Percentiles rank a stretch among this genome's conserved stretches.
These are phyloP conservation scores for Nemapogon koenigi DNA, from an alignment of 2,888 invertebrate species.

Conservation along the genomic window DNA sequence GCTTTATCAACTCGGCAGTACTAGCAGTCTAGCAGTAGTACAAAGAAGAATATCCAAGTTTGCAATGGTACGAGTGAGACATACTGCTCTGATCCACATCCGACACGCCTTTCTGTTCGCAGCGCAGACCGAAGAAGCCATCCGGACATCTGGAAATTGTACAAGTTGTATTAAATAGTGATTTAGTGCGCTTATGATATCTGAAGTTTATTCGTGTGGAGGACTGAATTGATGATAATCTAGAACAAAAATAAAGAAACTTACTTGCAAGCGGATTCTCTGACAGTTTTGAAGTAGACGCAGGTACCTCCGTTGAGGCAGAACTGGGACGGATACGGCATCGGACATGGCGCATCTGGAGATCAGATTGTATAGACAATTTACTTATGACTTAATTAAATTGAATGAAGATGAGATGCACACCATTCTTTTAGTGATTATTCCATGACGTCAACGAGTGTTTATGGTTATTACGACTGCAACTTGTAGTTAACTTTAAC, in stretches of 20 bases:
- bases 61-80: conserved; percentile 81
- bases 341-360: conserved; percentile 71
- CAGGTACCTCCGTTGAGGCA: conserved; percentile 91
- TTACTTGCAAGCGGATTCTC: conserved; percentile 87
- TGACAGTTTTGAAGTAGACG: conserved; percentile 78
- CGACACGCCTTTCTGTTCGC: conserved; percentile 81
- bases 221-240: too few relatives aligned
- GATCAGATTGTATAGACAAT: too few relatives aligned
- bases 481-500: too few relatives aligned
- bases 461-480: too few relatives aligned
- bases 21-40: conserved; percentile 79
- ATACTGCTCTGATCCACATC: conserved; percentile 78
- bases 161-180: too few relatives aligned
- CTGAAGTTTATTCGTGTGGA: conserved; percentile 11
- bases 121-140: conserved; percentile 80
- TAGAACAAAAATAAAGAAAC: conserved; percentile 32
- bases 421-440: too few relatives aligned
- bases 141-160: conserved; percentile 79
- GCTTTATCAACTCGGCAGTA: too few relatives aligned
- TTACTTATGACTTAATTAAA: too few relatives aligned
- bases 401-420: too few relatives aligned
- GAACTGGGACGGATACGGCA: conserved; percentile 69
- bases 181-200: too few relatives aligned
- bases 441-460: too few relatives aligned
- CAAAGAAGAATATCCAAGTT: conserved; percentile 77